Conservation (phyloP, 2,113 vertebrate species). For the Hydrolagus affinis region DNA sequence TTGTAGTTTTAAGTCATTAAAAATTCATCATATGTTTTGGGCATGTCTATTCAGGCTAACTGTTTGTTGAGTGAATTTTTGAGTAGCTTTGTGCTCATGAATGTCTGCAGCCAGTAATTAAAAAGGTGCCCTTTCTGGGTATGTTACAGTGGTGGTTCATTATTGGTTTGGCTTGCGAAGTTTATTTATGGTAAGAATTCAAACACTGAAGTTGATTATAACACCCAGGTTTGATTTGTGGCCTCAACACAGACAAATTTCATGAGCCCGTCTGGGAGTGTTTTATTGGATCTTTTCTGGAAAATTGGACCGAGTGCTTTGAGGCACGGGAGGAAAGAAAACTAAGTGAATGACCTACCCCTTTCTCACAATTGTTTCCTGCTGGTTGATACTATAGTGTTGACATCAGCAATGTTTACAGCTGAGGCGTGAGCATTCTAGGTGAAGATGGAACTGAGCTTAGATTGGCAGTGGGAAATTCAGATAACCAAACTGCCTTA, state of each 20-base stretch:
- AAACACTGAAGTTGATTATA: too few species aligned
- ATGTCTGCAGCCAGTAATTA: not conserved
- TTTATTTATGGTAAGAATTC: too few species aligned
- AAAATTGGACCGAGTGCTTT: not conserved
- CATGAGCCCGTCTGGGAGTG: not conserved
- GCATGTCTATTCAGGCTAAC: not conserved
- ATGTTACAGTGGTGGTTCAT: not conserved
- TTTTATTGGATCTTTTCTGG: not conserved
- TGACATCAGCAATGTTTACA: not conserved
- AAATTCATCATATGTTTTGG: constrained; percentile 25
- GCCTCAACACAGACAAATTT: not conserved
- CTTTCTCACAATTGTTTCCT: not conserved
- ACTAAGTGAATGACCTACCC: not conserved
- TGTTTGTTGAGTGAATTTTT: constrained; percentile 7
- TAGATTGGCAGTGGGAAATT: not conserved
- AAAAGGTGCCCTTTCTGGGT: not conserved
- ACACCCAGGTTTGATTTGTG: not conserved
- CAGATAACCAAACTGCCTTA: not conserved
- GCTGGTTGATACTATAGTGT: not conserved
- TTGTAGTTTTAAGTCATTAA: not conserved
- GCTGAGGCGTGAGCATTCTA: not conserved
- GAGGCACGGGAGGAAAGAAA: not conserved
- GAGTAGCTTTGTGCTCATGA: not conserved
- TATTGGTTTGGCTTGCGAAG: not conserved
- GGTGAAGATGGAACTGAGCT: not conserved